Evolutionary conservation across 2,797 vertebrate genomes (phyloP), one percentile per base, ranked within the genome.

Genomic region (Sebastes hubbsi): DNA sequence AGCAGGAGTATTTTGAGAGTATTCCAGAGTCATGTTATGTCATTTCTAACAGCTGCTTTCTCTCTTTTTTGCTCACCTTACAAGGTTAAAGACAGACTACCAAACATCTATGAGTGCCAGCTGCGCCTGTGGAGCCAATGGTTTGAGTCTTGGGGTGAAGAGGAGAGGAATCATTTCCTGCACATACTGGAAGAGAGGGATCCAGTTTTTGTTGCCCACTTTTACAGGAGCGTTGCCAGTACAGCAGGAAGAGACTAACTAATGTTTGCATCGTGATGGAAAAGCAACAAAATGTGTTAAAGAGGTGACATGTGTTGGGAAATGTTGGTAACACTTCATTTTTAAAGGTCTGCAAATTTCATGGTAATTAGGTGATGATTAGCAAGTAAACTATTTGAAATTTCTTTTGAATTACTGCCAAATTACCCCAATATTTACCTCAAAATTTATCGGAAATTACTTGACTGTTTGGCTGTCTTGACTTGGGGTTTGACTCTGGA

Each of bases 41-140:
- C 0, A 61, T 65, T 13, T 52, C n/a, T n/a, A 66, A 78, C 18
- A 65, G 2, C 4, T 32, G 14, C 9, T 20, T 32, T 32, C 24
- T 60, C 2, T 38, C 11, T 60, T 61, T 67, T 68, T 36, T 69
- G 2, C 75, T 4, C 29, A 63, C n/a, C 38, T 12, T 36, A 38
- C 25, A 84, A 96, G 93, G 95, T 98, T 8, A 94, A 91, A 52
- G 96, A 96, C 91, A 90, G 89, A 34, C 95, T 95, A 22, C 97
- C 95, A 61, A 97, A 96, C 91, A 96, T 98, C 87, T 98, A 97
- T 88, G 96, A 98, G 77, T 98, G 97, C 89, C 97, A 98, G 90
- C 92, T 98, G 36, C 96, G 96, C 49, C 94, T 98, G 77, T 98
- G 97, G 97, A 97, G 94, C 82, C 97, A 98, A 91, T 98, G 97